phyloP scores from a whole-genome alignment of 2,888 invertebrate genomes.

The Heteromurus nitidus region DNA sequence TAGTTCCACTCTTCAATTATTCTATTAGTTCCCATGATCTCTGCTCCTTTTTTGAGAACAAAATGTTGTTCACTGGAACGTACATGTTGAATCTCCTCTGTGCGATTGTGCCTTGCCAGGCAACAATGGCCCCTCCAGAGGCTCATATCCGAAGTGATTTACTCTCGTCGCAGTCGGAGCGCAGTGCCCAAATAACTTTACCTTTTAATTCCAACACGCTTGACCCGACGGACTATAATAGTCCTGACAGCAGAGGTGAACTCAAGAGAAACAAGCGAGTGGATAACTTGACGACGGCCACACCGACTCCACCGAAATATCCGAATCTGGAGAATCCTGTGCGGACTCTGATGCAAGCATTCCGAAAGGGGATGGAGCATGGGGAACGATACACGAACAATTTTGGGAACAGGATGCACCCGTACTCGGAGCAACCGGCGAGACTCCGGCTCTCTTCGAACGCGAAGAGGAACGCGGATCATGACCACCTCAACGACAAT shows the following conservation, averaged over 20 bases:
- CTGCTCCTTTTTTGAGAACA: no score
- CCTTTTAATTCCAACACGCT: no score
- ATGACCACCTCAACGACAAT: background rate
- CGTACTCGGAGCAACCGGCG: conserved; percentile 12
- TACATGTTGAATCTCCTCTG: conserved; percentile 64
- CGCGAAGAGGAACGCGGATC: conserved; percentile 28
- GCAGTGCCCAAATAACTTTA: no score
- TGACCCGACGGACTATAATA: background rate
- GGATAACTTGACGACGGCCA: background rate
- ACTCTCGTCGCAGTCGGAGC: background rate
- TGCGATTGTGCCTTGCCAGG: conserved; percentile 66
- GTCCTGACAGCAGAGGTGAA: background rate
- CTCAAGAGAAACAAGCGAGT: no score
- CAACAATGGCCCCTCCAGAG: conserved; percentile 53
- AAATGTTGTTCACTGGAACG: conserved; percentile 40
- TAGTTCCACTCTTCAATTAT: no score
- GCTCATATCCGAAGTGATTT: no score
- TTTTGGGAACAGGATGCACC: conserved; percentile 31
- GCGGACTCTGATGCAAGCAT: conserved; percentile 24
- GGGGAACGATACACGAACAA: conserved; percentile 20
- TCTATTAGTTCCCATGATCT: no score
- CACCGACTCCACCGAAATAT: background rate
- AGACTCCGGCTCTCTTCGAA: background rate
- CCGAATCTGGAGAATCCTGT: conserved; percentile 30
- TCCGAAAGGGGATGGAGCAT: conserved; percentile 31